A percentile compares a stretch with the other conserved stretches of the same genome.
Evolutionary conservation across 1,140 invertebrate genomes (phyloP).

Genomic region (Holcopasites calliopsidis): DNA sequence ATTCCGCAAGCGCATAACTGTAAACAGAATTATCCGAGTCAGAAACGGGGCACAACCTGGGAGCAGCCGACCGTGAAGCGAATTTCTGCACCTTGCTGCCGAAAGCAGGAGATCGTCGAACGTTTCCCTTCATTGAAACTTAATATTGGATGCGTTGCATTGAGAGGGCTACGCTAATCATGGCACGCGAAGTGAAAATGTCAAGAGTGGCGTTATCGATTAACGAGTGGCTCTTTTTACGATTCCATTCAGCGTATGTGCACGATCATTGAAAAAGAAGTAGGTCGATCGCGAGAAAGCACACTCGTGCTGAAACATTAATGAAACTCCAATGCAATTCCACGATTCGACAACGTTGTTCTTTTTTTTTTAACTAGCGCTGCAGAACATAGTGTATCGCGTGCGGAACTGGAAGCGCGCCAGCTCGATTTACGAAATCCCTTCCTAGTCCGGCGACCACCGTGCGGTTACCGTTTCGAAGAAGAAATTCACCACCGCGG

Average conservation of each 20-base stretch:
- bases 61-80: neutral
- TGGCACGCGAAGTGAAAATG: neutral
- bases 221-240: no score
- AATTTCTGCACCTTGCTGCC: neutral
- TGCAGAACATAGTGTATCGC: neutral
- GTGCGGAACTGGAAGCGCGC: neutral
- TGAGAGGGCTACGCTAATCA: no score
- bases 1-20: conserved; percentile 88
- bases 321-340: neutral
- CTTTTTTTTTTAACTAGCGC: neutral
- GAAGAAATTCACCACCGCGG: neutral
- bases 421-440: conserved; percentile 7
- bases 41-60: neutral
- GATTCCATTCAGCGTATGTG: neutral
- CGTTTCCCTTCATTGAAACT: no score
- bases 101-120: neutral
- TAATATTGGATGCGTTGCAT: no score
- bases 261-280: conserved; percentile 12
- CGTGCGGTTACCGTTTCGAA: neutral
- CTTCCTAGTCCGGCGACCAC: neutral
- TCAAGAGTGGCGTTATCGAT: neutral
- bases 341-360: neutral
- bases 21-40: conserved; percentile 57
- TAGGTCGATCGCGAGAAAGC: conserved; percentile 27
- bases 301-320: neutral